Base-by-base conservation (phyloP, 2,888 invertebrate genomes). In the Phasia obesa region DNA sequence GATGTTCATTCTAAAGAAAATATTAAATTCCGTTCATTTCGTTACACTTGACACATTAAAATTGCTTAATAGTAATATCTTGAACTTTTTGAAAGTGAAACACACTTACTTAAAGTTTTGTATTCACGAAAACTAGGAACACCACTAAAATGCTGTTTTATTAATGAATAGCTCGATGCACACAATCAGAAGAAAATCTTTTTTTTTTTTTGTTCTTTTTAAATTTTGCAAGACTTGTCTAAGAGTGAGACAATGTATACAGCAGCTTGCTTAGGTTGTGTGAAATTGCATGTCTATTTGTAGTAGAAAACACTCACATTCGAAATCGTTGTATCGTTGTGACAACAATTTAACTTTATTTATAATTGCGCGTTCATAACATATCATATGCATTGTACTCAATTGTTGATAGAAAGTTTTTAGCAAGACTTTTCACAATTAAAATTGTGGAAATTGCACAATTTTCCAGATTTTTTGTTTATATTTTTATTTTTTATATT, bases 391-490 rank as follows among this genome's bases (percentile, higher is more conserved):
- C 11, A 53, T 25, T 31, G 9, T 31, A 6, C 31, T 42, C 27
- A 9, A 42, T 31, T 35, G 42, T 27, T 6, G 59, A 70, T 59
- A 59, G 35, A 70, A 35, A 59, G 47, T 59, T 59, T 47, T 70
- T 35, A 13, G 11, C 17, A 47, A 70, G 57, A 47, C 21, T 17
- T 69, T 55, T 19, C 25, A 15, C 27, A 55, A 69, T 35, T 35
- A 35, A 35, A 35, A 35, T n/a, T 11, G 11, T 35, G 11, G 35
- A 35, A 35, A 11, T 35, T 35, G 35, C 5, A 2, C 9, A 35
- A 35, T 35, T 11, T 35, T 35, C 3, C 35, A 4, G 6, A 31
- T 35, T 35, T 35, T 11, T 1, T 35, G 11, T 35, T 11, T 31
- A 31, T 1, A 11, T 1, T 35, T 35, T 5, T 35, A 35, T 35